Conservation (phyloP, 2,888 invertebrate genomes). For the Cerastoderma edule region DNA sequence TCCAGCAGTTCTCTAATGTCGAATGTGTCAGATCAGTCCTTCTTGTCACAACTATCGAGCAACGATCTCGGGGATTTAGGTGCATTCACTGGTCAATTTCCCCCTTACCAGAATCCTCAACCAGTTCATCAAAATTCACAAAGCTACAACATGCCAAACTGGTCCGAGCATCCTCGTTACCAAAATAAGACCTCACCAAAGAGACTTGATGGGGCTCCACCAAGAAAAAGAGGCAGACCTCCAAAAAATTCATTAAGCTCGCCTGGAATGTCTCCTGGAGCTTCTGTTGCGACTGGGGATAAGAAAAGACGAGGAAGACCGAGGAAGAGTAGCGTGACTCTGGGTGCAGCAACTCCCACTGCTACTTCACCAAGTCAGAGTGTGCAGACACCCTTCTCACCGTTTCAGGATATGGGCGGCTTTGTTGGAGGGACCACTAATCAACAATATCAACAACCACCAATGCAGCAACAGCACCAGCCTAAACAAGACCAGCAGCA, state of each 20-base stretch:
- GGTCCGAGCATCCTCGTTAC: conserved; percentile 35
- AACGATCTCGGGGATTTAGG: conserved; percentile 29
- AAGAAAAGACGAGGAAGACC: conserved; percentile 40
- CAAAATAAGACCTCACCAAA: not conserved
- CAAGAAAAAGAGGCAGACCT: conserved; percentile 32
- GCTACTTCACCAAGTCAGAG: conserved; percentile 13
- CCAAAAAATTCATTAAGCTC: conserved; percentile 34
- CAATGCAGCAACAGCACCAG: not conserved
- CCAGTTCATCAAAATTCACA: conserved; percentile 13
- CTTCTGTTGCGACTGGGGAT: conserved; percentile 20
- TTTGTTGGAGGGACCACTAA: conserved; percentile 6
- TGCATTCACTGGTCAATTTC: conserved; percentile 16
- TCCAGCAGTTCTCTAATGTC: not conserved
- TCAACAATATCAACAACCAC: conserved; percentile 25
- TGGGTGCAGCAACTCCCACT: not conserved
- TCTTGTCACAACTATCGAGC: conserved; percentile 32
- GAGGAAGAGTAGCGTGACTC: conserved; percentile 30
- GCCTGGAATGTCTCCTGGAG: conserved; percentile 24
- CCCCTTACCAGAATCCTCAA: conserved; percentile 6
- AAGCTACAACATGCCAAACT: conserved; percentile 37
- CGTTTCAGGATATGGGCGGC: conserved; percentile 11
- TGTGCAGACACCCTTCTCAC: conserved; percentile 5
- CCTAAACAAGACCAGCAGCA: conserved; percentile 29
- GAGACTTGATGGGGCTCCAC: conserved; percentile 8
- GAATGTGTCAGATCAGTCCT: conserved; percentile 20